phyloP scores from a whole-genome alignment of 2,113 vertebrate species.

The Heliornis fulica region DNA sequence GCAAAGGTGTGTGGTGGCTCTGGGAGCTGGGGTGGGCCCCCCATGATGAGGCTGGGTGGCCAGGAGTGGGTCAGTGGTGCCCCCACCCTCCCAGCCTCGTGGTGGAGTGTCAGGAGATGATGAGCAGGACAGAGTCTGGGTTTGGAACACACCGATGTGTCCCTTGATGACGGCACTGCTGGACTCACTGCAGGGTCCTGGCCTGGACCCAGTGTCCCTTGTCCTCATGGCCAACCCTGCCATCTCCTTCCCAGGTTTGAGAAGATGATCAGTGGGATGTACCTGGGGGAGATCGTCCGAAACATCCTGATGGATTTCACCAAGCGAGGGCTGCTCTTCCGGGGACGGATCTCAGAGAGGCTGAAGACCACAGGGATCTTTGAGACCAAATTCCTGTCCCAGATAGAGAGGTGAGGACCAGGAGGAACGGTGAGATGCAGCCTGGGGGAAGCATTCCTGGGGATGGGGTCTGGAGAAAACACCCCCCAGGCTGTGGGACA shows the following conservation, averaged over 20 bases:
- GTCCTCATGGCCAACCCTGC: neutral
- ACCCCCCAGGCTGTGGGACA: accelerated
- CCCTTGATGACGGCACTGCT: no score
- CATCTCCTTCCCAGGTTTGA: constrained; percentile 81
- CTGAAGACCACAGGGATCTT: constrained; percentile 95
- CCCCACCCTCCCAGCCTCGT: neutral
- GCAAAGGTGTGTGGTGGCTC: constrained; percentile 80
- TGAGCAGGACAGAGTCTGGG: neutral
- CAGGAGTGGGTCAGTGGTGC: neutral
- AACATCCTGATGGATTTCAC: constrained; percentile 93
- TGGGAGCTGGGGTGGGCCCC: neutral
- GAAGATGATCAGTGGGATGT: constrained; percentile 99
- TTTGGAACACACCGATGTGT: accelerated
- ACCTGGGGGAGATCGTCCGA: constrained; percentile 93
- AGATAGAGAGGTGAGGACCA: constrained; percentile 89
- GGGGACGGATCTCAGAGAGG: constrained; percentile 89
- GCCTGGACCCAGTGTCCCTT: neutral
- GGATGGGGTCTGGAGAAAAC: neutral
- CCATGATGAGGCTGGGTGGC: accelerated
- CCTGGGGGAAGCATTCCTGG: no score
- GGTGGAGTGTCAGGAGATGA: neutral
- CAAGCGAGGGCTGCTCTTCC: constrained; percentile 88
- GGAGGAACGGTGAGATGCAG: accelerated
- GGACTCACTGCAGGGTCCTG: no score
- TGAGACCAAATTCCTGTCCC: constrained; percentile 95